Percentiles rank a stretch among this genome's conserved stretches.
phyloP scores from a whole-genome alignment of 2,888 invertebrate genomes.

The Pyrrhia umbra region DNA sequence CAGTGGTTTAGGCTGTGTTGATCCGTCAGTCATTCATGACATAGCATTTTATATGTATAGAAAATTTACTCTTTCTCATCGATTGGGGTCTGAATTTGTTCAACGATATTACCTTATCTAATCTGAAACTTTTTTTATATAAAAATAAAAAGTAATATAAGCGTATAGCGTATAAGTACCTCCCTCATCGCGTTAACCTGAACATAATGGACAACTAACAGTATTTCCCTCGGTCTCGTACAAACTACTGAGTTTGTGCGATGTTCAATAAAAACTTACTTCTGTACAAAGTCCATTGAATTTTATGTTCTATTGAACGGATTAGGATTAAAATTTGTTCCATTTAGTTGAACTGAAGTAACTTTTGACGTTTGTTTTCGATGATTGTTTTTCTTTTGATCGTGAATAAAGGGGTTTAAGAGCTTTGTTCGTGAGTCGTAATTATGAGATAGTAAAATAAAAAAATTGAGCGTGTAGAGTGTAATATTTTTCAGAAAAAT shows the following conservation, averaged over 20 bases:
- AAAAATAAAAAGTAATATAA: neutral
- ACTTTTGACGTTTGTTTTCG: neutral
- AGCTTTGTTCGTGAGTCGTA: neutral
- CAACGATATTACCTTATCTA: too few relatives aligned
- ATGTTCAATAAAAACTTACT: conserved; percentile 26
- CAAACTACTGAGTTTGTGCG: conserved; percentile 16
- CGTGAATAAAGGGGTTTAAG: neutral
- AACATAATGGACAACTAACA: conserved; percentile 10
- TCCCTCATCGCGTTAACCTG: neutral
- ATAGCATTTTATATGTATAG: too few relatives aligned
- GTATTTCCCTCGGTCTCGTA: neutral
- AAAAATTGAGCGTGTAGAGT: neutral
- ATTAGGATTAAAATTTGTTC: conserved; percentile 24
- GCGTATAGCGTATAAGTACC: neutral
- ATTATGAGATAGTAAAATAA: neutral
- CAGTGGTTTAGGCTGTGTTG: too few relatives aligned
- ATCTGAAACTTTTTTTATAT: neutral
- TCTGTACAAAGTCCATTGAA: conserved; percentile 24
- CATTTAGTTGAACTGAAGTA: conserved; percentile 10
- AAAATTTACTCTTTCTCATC: too few relatives aligned
- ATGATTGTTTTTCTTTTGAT: neutral
- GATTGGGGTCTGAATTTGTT: too few relatives aligned
- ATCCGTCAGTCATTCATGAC: too few relatives aligned
- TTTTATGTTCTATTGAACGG: conserved; percentile 20
- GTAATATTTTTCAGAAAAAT: neutral